phyloP scores from a whole-genome alignment of 2,113 vertebrate species.

The Mustela nigripes region DNA sequence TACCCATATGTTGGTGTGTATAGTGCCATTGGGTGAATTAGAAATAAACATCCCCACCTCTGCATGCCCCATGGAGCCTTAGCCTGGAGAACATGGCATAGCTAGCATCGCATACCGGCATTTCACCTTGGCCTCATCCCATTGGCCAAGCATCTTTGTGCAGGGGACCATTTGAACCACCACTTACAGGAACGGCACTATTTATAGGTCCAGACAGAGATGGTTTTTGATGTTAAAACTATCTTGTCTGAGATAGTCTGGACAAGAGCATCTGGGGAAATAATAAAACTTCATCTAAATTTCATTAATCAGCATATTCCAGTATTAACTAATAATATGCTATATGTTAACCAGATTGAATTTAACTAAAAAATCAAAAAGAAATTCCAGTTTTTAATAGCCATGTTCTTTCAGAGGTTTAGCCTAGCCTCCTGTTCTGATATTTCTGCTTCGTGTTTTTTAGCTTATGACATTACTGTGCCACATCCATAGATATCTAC shows the following conservation, averaged over 20 bases:
- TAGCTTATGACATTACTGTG: neutral
- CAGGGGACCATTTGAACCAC: neutral
- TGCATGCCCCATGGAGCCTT: neutral
- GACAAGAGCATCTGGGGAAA: neutral
- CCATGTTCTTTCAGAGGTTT: neutral
- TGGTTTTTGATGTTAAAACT: neutral
- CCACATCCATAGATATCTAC: neutral
- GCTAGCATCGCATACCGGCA: neutral
- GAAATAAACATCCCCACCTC: neutral
- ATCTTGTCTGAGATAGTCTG: neutral
- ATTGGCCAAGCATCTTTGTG: neutral
- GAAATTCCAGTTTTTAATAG: neutral
- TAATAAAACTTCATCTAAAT: neutral
- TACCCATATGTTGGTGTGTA: neutral
- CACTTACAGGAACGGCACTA: neutral
- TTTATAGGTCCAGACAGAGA: neutral
- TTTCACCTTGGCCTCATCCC: neutral
- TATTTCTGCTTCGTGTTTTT: neutral
- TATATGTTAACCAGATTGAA: neutral
- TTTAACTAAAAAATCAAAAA: neutral
- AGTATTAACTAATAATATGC: neutral
- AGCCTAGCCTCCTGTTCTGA: neutral
- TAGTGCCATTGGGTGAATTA: neutral
- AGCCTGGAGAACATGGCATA: neutral
- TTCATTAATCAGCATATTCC: neutral